Evolutionary conservation across 2,113 vertebrate genomes (phyloP), one percentile per base, ranked within the genome.

Genomic region (Stegastes partitus): DNA sequence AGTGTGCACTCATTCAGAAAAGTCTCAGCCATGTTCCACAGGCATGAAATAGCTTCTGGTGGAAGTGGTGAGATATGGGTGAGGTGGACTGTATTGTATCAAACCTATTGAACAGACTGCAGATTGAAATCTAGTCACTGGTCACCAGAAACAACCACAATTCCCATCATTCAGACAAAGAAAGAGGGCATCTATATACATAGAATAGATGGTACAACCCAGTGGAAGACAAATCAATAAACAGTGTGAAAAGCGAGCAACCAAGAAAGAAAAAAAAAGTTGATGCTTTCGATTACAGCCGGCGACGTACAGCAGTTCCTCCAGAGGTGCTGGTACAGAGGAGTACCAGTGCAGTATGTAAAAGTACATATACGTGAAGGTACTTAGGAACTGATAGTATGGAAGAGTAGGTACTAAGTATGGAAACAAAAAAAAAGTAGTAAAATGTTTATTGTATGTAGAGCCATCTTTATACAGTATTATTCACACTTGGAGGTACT

Each of bases 11-110:
- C 83, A 77, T 68, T 91, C 87, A 87, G 78, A 93, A 91, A 91
- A 81, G 66, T 86, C 58, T 64, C 55, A 31, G 65, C 66, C 51
- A 81, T 59, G 79, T 80, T 87, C 61, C 71, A 74, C 45, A 55
- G 68, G 77, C 83, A 86, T 88, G 79, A 91, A 91, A 91, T 82
- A 66, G 77, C 58, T 87, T 91, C 81, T 75, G 75, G 87, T 72
- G 65, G 42, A 23, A 55, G 56, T 25, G 23, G 26, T 64, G 58
- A 28, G 62, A 66, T 65, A 49, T 39, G 21, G 42, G 53, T 58
- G 50, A 54, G 15, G 47, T 39, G 75, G 45, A 50, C 34, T 82
- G 79, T 50, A 87, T 79, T 83, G 51, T 75, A 78, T 90, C 58
- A 68, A 89, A 77, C 11, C 25, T 85, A 79, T 72, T 68, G 31